phyloP scores from a whole-genome alignment of 2,113 vertebrate species.

The Stomatorhinus ivindoensis region DNA sequence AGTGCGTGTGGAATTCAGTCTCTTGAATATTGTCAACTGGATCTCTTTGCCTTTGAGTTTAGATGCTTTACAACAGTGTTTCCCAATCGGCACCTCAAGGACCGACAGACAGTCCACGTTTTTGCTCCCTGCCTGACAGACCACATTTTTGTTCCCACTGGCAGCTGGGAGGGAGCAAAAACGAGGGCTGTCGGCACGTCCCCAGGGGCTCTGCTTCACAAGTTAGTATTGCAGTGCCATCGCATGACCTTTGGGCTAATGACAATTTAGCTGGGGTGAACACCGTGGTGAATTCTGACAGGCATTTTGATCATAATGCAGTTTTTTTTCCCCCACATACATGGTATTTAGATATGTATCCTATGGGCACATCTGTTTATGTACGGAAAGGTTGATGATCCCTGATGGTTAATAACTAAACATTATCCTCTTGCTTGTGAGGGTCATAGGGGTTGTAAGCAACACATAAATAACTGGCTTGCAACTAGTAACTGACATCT shows the following conservation, averaged over 20 bases:
- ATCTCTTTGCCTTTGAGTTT: neutral
- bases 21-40: neutral
- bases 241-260: neutral
- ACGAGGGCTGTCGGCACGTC: neutral
- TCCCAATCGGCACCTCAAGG: neutral
- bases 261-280: neutral
- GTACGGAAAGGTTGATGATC: neutral
- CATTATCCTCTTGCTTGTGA: neutral
- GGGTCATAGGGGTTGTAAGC: neutral
- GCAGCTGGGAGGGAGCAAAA: neutral
- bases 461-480: neutral
- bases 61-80: neutral
- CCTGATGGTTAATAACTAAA: neutral
- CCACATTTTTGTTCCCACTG: neutral
- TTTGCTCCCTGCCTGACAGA: neutral
- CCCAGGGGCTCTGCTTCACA: neutral
- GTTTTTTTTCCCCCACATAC: neutral
- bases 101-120: neutral
- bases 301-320: neutral
- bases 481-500: neutral
- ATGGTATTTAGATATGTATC: neutral
- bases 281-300: neutral
- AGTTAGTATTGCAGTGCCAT: neutral
- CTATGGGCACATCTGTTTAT: neutral
- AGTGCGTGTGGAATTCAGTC: neutral